Evolutionary conservation across 2,113 vertebrate genomes (phyloP).

Genomic region (Cettia cetti): DNA sequence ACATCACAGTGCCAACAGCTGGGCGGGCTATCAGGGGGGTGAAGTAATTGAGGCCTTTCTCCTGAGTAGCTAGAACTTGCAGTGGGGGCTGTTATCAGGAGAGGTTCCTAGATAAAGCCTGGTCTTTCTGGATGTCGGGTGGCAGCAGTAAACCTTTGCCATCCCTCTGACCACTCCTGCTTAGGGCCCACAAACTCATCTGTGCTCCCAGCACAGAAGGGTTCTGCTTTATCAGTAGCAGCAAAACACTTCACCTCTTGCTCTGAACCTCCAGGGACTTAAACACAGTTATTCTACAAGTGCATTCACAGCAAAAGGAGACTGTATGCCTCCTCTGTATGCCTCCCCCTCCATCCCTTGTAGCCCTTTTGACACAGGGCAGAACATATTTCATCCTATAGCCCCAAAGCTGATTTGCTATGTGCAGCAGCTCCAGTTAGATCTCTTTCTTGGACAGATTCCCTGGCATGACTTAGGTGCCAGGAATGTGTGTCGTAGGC

Average conservation of each 20-base stretch:
- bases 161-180: neutral
- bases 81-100: neutral
- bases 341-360: neutral
- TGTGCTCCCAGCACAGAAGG: neutral
- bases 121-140: neutral
- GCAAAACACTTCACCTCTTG: neutral
- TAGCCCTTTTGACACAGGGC: neutral
- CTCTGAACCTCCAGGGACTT: neutral
- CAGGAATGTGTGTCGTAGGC: neutral
- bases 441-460: constrained; percentile 33
- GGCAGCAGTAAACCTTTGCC: neutral
- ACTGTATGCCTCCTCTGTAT: neutral
- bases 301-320: neutral
- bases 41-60: neutral
- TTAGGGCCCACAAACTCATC: neutral
- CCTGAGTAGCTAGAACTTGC: neutral
- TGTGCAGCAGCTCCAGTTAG: constrained; percentile 1
- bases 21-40: neutral
- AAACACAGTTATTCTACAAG: neutral
- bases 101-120: neutral
- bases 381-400: neutral
- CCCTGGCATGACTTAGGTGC: constrained; percentile 39
- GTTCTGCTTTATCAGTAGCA: neutral
- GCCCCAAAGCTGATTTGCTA: constrained; percentile 31
- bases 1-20: neutral